Percentiles rank a stretch among this genome's conserved stretches.
phyloP scores from a whole-genome alignment of 2,888 invertebrate species.

The Cheilosia scutellata region DNA sequence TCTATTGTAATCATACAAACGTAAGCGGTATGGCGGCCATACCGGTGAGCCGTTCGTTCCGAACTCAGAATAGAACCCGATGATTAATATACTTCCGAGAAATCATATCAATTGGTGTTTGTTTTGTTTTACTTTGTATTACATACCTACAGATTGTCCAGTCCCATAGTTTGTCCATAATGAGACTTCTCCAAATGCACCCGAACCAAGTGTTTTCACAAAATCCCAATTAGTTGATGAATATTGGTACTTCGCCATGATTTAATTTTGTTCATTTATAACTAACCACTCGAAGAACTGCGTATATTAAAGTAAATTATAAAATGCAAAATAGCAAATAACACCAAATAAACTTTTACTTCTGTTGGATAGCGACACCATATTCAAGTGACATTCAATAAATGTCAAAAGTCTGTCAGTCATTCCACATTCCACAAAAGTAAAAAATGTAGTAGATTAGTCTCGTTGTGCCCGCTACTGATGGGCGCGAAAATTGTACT shows the following conservation, averaged over 20 bases:
- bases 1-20: no score
- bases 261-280: not conserved
- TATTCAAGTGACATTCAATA: no score
- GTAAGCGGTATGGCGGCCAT: no score
- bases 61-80: not conserved
- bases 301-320: not conserved
- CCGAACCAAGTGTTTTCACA: conserved; percentile 88
- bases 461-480: no score
- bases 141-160: conserved; percentile 86
- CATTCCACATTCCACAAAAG: no score
- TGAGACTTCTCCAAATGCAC: conserved; percentile 90
- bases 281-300: not conserved
- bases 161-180: conserved; percentile 88
- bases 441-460: no score
- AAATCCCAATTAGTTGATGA: conserved; percentile 81
- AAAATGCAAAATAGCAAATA: not conserved
- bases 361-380: no score
- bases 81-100: not conserved
- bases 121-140: not conserved
- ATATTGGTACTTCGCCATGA: not conserved
- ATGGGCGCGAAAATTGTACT: no score
- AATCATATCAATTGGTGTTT: not conserved
- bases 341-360: no score
- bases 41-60: no score
- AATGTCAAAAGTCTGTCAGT: no score